Evolutionary conservation across 1,140 invertebrate genomes (phyloP), one percentile per base, ranked within the genome.

Genomic region (Musca domestica): DNA sequence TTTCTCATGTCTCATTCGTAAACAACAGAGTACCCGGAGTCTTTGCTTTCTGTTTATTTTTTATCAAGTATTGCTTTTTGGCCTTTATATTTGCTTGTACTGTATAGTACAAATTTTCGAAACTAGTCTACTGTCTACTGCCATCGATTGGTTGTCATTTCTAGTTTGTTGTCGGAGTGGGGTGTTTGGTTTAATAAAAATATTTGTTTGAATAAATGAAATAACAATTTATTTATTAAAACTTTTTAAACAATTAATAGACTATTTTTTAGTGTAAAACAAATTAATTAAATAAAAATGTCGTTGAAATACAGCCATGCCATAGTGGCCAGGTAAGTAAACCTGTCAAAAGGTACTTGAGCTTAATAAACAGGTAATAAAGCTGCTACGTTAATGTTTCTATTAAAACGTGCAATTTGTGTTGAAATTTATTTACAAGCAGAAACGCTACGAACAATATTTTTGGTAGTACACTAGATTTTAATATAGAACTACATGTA

Each of bases 261-360:
- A 19, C 4, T 19, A 7, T 19, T 22, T 20, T 7, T 20, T 51
- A 51, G 15, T 1, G 15, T 46, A 46, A 51, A 51, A 51, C 9
- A n/a, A 48, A 48, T 5, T 48, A 51, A 51, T 19, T 20, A 12
- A 46, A 46, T 51, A 5, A 34, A 34, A 34, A 61, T 61, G 56
- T 34, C 56, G 27, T 30, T 61, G 19, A 61, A 61, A 61, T 61
- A 61, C 34, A 61, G 56, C 20, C 56, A 61, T 61, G 56, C 56
- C 12, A 61, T 61, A 41, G 56, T 61, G 20, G 27, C 56, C 56
- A 61, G 56, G 56, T 61, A 30, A n/a, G 56, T 61, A 34, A 20
- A 41, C 34, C 5, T 9, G 34, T 41, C 3, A 30, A 41, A 41
- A 41, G 12, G 2, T 41, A 41, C 34, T 9, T 9, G 34, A 41